Evolutionary conservation across 2,113 vertebrate genomes (phyloP).

Genomic region (Pedetes capensis): DNA sequence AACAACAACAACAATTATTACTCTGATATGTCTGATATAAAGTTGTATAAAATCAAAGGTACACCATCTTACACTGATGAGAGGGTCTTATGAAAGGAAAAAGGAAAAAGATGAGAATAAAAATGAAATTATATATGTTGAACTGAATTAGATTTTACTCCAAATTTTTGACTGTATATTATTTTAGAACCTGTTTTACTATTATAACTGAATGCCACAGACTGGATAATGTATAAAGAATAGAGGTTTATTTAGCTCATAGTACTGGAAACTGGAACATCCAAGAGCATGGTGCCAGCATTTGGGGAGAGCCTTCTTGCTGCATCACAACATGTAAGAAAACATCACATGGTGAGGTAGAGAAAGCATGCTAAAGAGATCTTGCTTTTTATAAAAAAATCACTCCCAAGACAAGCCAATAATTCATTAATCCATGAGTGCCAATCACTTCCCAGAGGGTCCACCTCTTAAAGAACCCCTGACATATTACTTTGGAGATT

Average conservation of each 20-base stretch:
- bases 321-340: not conserved
- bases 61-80: not conserved
- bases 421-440: not conserved
- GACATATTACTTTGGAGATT: not conserved
- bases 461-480: not conserved
- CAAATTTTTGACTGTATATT: not conserved
- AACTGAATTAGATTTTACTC: not conserved
- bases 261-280: not conserved
- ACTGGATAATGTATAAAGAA: not conserved
- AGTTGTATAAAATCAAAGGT: not conserved
- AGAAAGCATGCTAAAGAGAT: not conserved
- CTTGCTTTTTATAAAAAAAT: not conserved
- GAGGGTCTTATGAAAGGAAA: not conserved
- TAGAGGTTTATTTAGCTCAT: not conserved
- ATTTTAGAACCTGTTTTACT: not conserved
- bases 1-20: too few species aligned
- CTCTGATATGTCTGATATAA: not conserved
- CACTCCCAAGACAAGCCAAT: not conserved
- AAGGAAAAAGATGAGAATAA: not conserved
- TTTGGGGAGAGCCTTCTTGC: not conserved
- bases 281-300: not conserved
- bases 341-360: not conserved
- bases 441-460: not conserved
- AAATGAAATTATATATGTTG: not conserved
- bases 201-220: not conserved